Percentiles rank a stretch among this genome's conserved stretches.
phyloP scores from a whole-genome alignment of 2,113 vertebrate genomes.

The Poecilia latipinna region DNA sequence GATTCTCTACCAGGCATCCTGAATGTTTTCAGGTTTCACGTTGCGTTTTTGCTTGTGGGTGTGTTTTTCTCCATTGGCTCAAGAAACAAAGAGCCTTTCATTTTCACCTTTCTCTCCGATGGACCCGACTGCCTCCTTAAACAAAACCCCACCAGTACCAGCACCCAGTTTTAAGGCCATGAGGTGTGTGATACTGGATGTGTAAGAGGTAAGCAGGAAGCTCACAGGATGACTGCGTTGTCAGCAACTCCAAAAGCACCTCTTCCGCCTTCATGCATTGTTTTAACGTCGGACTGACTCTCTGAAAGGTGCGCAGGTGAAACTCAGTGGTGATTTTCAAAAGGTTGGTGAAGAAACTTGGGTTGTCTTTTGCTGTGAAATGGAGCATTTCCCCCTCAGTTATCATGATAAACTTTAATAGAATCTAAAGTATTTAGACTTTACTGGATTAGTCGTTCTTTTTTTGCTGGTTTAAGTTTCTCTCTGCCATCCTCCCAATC shows the following conservation, averaged over 20 bases:
- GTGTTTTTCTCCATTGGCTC: slow-evolving; percentile 5
- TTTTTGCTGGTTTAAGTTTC: too few relatives aligned
- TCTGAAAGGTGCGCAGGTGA: slow-evolving; percentile 3
- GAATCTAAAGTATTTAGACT: too few relatives aligned
- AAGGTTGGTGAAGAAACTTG: too few relatives aligned
- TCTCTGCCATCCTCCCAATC: background rate
- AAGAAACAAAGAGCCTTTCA: slow-evolving; percentile 37
- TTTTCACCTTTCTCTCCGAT: slow-evolving; percentile 1
- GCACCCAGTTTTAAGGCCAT: background rate
- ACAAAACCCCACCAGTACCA: slow-evolving; percentile 16
- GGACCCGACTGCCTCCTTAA: background rate
- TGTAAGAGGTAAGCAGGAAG: slow-evolving; percentile 10
- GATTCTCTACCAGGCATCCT: background rate
- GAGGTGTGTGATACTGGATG: slow-evolving; percentile 28
- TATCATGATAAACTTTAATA: too few relatives aligned
- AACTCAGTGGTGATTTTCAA: background rate
- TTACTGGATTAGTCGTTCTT: too few relatives aligned
- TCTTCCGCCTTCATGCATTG: background rate
- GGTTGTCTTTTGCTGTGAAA: too few relatives aligned
- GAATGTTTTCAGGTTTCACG: slow-evolving; percentile 4
- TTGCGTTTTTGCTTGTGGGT: background rate
- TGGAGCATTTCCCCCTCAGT: too few relatives aligned
- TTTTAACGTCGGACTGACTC: background rate
- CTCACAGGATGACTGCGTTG: background rate
- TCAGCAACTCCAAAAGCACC: background rate